Evolutionary conservation across 2,113 vertebrate genomes (phyloP).

Genomic region (Burhinus oedicnemus): DNA sequence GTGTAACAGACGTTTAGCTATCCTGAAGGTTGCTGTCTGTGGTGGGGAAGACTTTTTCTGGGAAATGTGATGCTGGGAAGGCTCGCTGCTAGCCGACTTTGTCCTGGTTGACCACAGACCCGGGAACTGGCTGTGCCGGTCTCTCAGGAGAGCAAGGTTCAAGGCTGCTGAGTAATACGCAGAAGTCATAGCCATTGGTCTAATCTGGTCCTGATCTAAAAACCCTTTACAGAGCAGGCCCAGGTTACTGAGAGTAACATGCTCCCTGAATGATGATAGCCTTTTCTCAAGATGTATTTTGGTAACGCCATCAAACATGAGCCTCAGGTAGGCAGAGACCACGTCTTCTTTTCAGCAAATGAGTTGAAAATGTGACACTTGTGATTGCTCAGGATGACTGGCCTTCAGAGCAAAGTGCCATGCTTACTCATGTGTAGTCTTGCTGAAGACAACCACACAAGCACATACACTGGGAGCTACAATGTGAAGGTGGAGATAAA

Average conservation of each 20-base stretch:
- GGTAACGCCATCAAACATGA: not conserved
- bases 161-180: not conserved
- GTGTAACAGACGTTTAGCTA: not conserved
- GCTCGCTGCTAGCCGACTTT: not conserved
- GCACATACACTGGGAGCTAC: not conserved
- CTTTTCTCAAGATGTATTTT: not conserved
- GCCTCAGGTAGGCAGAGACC: not conserved
- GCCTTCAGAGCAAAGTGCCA: not conserved
- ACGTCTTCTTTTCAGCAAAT: not conserved
- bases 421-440: not conserved
- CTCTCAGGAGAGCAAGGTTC: not conserved
- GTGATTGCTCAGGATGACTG: not conserved
- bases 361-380: not conserved
- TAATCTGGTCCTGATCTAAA: not conserved
- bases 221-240: not conserved
- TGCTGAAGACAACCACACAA: accelerated
- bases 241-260: not conserved
- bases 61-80: not conserved
- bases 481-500: not conserved
- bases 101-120: not conserved
- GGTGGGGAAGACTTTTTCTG: not conserved
- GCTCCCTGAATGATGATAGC: not conserved
- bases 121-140: not conserved
- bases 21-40: not conserved
- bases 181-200: not conserved